Evolutionary conservation across 2,113 vertebrate genomes (phyloP), one percentile per base, ranked within the genome.

Genomic region (Tachysurus fulvidraco): DNA sequence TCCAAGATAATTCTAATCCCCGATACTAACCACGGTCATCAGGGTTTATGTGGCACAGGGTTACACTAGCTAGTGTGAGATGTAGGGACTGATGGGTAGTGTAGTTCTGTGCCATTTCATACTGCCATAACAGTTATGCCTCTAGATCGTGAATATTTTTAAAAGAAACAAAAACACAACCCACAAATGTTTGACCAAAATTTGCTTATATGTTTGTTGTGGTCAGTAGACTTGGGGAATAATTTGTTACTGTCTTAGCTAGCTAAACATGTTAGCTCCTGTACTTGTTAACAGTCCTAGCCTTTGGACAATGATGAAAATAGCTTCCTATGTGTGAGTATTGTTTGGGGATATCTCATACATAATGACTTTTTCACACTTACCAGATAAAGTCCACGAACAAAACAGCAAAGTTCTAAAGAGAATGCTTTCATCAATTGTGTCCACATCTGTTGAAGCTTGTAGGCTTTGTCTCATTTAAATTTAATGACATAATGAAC

Each of bases 401-500:
- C 73, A 77, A 85, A 59, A 62, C 14, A 10, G 11, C 25, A 78
- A 36, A 6, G 21, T 44, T 69, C 12, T 23, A 30, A 46, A 76
- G 44, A 54, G 41, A 73, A 74, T 60, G 52, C 62, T 81, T 71
- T 81, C 41, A 74, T 87, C 80, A 64, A 17, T 76, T 23, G 36
- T 36, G 19, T 73, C 54, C 83, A 84, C 83, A 84, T 84, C 67
- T 83, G 85, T 71, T 71, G 41, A 21, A 50, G 10, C n/a, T 69
- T 82, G 28, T 46, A n/a, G 28, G 28, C 44, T 76, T 77, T 77
- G 23, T 76, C 55, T n/a, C 25, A 73, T 55, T 81, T n/a, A 41
- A 86, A 81, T 73, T 30, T 44, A 86, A 69, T 76, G 44, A 83
- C 25, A 28, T 62, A 86, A 64, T 83, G 67, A 83, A 73, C 69